Evolutionary conservation across 2,888 invertebrate genomes (phyloP).

Genomic region (Aricia artaxerxes): DNA sequence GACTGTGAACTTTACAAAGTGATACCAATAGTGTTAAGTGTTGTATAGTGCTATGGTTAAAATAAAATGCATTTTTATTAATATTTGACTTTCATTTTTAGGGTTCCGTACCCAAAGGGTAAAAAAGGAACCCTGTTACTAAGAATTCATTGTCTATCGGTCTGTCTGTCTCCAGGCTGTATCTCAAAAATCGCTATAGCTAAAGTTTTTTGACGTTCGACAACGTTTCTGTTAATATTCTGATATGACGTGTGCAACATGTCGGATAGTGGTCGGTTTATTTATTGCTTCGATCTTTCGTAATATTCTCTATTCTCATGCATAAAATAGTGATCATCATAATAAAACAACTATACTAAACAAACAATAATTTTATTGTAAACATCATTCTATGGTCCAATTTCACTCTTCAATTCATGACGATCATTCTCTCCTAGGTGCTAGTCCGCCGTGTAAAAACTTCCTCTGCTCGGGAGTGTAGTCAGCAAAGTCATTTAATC

Average conservation of each 20-base stretch:
- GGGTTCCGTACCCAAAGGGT: too few species aligned
- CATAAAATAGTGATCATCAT: too few species aligned
- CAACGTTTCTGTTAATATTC: too few species aligned
- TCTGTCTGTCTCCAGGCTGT: too few species aligned
- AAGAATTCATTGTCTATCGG: too few species aligned
- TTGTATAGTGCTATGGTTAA: neutral
- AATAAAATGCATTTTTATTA: slow-evolving; percentile 16
- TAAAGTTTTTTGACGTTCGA: too few species aligned
- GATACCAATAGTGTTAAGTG: slow-evolving; percentile 16
- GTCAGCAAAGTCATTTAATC: neutral
- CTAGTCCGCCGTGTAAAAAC: neutral
- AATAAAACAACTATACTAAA: neutral
- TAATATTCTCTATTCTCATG: too few species aligned
- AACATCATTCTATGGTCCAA: neutral
- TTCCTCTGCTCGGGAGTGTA: neutral
- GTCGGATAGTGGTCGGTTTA: too few species aligned
- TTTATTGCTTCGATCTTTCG: too few species aligned
- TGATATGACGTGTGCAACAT: too few species aligned
- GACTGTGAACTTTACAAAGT: slow-evolving; percentile 35
- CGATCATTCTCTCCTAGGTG: neutral
- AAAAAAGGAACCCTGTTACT: too few species aligned
- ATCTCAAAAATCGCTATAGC: too few species aligned
- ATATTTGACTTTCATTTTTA: neutral
- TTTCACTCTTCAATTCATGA: neutral
- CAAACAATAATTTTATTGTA: neutral